Evolutionary conservation across 2,113 vertebrate genomes (phyloP), one percentile per base, ranked within the genome.

Genomic region (Varanus salvator): DNA sequence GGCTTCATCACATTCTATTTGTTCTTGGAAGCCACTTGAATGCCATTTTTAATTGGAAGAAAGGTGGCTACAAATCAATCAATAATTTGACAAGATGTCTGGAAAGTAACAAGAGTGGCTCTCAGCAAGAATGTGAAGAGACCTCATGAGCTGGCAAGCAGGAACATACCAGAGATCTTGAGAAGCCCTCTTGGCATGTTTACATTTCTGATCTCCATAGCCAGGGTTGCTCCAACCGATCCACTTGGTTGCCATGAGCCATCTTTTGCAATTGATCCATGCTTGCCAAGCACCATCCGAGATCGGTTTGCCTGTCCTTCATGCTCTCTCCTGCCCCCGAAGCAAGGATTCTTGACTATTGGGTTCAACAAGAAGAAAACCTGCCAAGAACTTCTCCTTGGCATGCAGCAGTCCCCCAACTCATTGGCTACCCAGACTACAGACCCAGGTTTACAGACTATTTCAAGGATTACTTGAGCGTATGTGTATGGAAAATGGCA

Each of bases 311-410:
- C 77, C 19, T 87, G 27, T 52, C 19, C 21, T 69, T n/a, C 50
- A n/a, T 64, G 48, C 29, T 52, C 80, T 44, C 31, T 66, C 76
- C 44, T 25, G 68, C n/a, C 29, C 60, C 2, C 76, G 60, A 60
- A 11, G 50, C 29, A 50, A 86, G 85, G 31, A 21, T 21, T 80
- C 17, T 34, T 69, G 76, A 69, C 52, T 87, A 25, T 8, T 52
- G 34, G 52, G 80, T 87, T 80, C n/a, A 87, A 50, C 19, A 69
- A 87, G 60, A 80, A 52, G 64, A 44, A 52, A 80, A 80, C n/a
- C 31, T 87, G 44, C 27, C 27, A 44, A 80, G 64, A 87, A 69
- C 66, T 52, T 71, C 44, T 14, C 38, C 48, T 2, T 48, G 48
- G 34, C 31, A 2, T 77, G 66, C 44, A 23, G 68, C 52, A 19